A percentile compares a stretch with the other conserved stretches of the same genome.
phyloP scores from a whole-genome alignment of 2,797 vertebrate genomes.

The Myotis vivesi region DNA sequence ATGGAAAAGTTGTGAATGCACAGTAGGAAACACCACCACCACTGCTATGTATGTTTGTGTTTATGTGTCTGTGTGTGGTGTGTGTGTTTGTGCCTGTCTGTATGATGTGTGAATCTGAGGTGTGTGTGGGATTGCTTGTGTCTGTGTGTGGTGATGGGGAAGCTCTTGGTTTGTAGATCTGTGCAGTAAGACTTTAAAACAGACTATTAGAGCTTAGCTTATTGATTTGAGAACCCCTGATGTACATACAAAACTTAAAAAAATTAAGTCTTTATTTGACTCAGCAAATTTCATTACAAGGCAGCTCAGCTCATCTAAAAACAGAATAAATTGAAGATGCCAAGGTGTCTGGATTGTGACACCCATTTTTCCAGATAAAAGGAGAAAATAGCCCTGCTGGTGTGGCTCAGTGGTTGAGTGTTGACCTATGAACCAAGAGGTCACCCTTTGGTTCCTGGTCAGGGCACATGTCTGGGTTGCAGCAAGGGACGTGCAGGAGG shows the following conservation, averaged over 20 bases:
- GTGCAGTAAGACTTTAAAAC: background rate
- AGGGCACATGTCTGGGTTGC: too few species aligned
- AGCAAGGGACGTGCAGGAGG: too few species aligned
- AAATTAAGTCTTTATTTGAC: background rate
- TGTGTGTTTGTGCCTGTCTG: background rate
- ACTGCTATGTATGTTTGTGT: background rate
- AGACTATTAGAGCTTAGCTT: background rate
- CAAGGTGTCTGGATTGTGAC: background rate
- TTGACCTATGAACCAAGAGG: too few species aligned
- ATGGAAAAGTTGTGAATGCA: background rate
- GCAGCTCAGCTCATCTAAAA: background rate
- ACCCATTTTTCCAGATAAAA: slow-evolving; percentile 29
- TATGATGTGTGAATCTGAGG: background rate
- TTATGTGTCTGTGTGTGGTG: background rate
- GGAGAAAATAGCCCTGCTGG: background rate
- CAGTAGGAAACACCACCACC: background rate
- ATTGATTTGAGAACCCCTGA: background rate
- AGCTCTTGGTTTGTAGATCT: background rate
- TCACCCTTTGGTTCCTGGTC: too few species aligned
- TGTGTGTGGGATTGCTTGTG: background rate
- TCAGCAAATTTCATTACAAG: background rate
- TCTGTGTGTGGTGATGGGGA: background rate
- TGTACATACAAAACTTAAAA: background rate
- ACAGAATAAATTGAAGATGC: background rate
- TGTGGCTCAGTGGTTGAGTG: too few species aligned